Evolutionary conservation across 2,888 invertebrate genomes (phyloP).

Genomic region (Allolobophora icterica): DNA sequence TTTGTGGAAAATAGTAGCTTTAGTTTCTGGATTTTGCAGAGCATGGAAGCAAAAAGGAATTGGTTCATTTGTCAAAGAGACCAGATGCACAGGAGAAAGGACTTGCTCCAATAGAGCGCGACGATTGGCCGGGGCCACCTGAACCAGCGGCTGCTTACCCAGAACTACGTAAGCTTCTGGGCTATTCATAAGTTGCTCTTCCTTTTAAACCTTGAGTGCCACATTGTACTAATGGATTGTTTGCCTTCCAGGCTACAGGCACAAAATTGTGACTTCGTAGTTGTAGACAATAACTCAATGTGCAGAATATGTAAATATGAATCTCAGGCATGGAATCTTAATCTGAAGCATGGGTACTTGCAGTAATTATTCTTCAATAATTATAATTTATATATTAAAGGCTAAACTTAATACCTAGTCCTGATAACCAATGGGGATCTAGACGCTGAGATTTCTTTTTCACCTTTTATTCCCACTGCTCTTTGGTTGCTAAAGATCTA

Average conservation of each 20-base stretch:
- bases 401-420: too few relatives aligned
- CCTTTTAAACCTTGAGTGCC: not conserved
- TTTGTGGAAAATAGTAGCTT: not conserved
- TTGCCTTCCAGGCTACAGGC: too few relatives aligned
- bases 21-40: not conserved
- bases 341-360: too few relatives aligned
- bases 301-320: too few relatives aligned
- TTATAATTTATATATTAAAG: too few relatives aligned
- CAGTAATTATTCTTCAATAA: not conserved
- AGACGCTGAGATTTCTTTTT: too few relatives aligned
- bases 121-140: conserved; percentile 97
- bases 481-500: not conserved
- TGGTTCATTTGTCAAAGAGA: not conserved
- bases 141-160: conserved; percentile 73
- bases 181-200: not conserved
- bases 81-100: conserved; percentile 43
- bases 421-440: too few relatives aligned
- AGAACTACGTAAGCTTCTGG: conserved; percentile 47
- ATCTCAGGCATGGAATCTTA: too few relatives aligned
- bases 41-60: not conserved
- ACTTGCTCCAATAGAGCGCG: conserved; percentile 83
- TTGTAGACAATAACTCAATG: too few relatives aligned
- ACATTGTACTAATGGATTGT: too few relatives aligned
- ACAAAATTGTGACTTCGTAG: too few relatives aligned
- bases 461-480: not conserved